Evolutionary conservation across 2,797 vertebrate species (phyloP).

Genomic region (Liasis olivaceus): DNA sequence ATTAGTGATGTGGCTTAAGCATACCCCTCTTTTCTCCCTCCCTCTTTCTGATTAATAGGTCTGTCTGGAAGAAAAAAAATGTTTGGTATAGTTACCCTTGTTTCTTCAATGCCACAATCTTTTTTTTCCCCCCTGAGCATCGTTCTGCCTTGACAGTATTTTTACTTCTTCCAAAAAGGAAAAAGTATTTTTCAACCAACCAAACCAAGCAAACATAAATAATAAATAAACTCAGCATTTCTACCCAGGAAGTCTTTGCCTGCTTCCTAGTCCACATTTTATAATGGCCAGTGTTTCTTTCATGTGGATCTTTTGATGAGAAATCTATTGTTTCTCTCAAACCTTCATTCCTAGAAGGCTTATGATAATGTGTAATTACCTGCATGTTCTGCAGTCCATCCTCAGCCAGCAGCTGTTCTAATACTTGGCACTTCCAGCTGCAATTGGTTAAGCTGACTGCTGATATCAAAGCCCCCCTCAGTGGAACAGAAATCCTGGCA

Average conservation of each 20-base stretch:
- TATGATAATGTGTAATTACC: neutral
- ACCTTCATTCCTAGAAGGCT: neutral
- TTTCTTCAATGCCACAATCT: neutral
- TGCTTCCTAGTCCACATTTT: neutral
- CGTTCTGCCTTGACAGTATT: neutral
- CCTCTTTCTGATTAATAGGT: neutral
- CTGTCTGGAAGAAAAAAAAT: neutral
- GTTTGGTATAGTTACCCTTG: neutral
- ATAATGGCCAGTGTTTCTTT: neutral
- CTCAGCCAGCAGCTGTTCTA: neutral
- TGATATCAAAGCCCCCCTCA: neutral
- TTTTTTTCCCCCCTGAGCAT: neutral
- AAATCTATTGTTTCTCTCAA: neutral
- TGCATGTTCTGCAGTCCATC: neutral
- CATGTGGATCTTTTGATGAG: neutral
- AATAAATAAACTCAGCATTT: neutral
- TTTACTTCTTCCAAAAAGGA: neutral
- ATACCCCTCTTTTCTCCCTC: too few species aligned
- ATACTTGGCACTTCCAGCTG: too few species aligned
- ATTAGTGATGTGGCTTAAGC: neutral
- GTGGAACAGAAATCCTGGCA: neutral
- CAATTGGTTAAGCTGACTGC: neutral
- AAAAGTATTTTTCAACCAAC: neutral
- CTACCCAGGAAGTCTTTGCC: neutral
- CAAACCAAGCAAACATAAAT: neutral